Conservation (phyloP, 1,140 invertebrate genomes). For the Semibalanus balanoides region DNA sequence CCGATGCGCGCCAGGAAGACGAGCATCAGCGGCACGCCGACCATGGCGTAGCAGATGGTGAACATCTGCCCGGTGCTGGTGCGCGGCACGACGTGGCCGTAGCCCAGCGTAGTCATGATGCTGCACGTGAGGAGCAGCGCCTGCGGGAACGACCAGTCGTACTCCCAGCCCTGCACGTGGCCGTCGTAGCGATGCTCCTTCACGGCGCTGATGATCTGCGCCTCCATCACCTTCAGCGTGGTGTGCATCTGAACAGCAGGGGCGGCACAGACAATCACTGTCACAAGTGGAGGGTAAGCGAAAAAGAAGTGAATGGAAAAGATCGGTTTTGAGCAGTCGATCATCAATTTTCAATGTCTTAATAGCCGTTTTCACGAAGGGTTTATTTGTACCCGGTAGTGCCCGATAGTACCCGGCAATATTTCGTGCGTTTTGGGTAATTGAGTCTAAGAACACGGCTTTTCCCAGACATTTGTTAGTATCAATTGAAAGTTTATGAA, state of each 20-base stretch:
- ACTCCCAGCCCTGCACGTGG: slow-evolving; percentile 21
- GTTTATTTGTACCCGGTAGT: too few relatives aligned
- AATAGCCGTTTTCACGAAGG: too few relatives aligned
- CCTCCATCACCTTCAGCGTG: slow-evolving; percentile 21
- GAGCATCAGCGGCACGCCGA: slow-evolving; percentile 23
- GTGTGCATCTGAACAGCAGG: slow-evolving; percentile 14
- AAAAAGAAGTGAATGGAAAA: background rate
- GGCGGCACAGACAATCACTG: background rate
- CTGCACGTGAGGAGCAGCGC: slow-evolving; percentile 25
- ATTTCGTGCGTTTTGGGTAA: too few relatives aligned
- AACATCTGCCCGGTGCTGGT: slow-evolving; percentile 20
- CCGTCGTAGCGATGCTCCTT: slow-evolving; percentile 23
- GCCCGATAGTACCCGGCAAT: too few relatives aligned
- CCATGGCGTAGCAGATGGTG: slow-evolving; percentile 20
- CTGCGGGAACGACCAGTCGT: slow-evolving; percentile 25
- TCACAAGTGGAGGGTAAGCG: background rate
- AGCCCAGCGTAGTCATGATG: slow-evolving; percentile 25
- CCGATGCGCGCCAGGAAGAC: slow-evolving; percentile 25
- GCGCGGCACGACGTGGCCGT: slow-evolving; percentile 22
- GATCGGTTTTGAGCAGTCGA: background rate
- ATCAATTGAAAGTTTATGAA: too few relatives aligned
- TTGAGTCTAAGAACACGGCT: too few relatives aligned
- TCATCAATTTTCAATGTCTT: background rate
- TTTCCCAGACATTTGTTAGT: too few relatives aligned
- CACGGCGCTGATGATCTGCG: slow-evolving; percentile 21